phyloP scores from a whole-genome alignment of 2,888 invertebrate genomes.

The Lomographa bimaculata region DNA sequence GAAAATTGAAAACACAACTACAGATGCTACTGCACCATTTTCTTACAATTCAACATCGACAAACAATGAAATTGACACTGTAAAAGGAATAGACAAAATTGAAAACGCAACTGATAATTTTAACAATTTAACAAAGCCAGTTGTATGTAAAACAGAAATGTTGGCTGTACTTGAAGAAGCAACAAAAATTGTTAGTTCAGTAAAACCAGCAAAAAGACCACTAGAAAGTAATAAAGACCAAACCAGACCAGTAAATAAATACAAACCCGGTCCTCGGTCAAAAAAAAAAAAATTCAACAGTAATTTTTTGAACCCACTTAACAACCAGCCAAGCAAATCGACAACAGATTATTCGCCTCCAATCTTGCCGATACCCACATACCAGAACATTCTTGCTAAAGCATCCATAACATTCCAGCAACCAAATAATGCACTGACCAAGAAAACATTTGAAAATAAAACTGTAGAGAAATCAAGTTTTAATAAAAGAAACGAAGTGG shows the following conservation, averaged over 20 bases:
- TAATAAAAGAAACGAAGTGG: conserved; percentile 17
- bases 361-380: conserved; percentile 61
- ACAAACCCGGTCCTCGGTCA: conserved; percentile 23
- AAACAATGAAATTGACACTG: not conserved
- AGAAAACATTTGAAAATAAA: too few species aligned
- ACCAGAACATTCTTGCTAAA: conserved; percentile 35
- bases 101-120: conserved; percentile 2
- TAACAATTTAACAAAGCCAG: not conserved
- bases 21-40: too few species aligned
- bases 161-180: conserved; percentile 7
- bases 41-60: too few species aligned
- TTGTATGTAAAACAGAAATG: conserved; percentile 16
- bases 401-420: conserved; percentile 1
- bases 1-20: too few species aligned
- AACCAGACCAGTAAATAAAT: not conserved
- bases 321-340: not conserved
- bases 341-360: conserved; percentile 53
- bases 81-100: conserved; percentile 1
- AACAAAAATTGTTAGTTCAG: not conserved
- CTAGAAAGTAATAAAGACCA: not conserved
- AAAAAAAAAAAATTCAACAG: conserved; percentile 14
- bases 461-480: too few species aligned
- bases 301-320: not conserved
- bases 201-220: not conserved
- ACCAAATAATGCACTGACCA: not conserved